Conservation (phyloP, 2,888 invertebrate genomes). For the Taphrorychus bicolor region DNA sequence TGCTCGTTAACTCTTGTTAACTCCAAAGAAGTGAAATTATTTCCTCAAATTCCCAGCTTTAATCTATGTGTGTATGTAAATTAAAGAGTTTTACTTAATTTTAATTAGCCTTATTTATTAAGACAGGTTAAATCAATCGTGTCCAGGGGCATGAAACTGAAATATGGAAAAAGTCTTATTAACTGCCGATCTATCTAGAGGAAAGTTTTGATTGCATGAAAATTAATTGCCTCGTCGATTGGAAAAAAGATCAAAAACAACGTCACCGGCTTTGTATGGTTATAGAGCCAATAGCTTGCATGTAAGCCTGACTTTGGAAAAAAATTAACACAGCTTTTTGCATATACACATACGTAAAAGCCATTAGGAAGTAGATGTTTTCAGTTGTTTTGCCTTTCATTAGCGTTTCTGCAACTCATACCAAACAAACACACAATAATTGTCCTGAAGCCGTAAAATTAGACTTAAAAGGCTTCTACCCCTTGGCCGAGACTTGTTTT, state of each 20-base stretch:
- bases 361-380: neutral
- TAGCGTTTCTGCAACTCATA: neutral
- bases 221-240: neutral
- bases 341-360: neutral
- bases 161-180: constrained; percentile 28
- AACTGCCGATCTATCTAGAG: constrained; percentile 12
- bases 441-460: neutral
- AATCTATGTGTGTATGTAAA: no score
- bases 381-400: neutral
- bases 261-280: neutral
- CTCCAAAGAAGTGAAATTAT: no score
- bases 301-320: neutral
- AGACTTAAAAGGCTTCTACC: neutral
- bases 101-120: constrained; percentile 14
- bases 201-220: constrained; percentile 29
- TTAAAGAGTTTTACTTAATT: constrained; percentile 10
- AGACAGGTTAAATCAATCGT: constrained; percentile 29
- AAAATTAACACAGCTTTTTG: neutral
- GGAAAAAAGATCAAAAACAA: neutral
- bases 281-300: neutral
- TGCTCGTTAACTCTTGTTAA: no score
- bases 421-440: neutral
- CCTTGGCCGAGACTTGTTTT: no score
- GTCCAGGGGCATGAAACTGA: constrained; percentile 21
- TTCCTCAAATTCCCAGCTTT: no score